Percentiles rank a stretch among this genome's conserved stretches.
Evolutionary conservation across 2,888 invertebrate genomes (phyloP).

Genomic region (Ormyrus pomaceus): DNA sequence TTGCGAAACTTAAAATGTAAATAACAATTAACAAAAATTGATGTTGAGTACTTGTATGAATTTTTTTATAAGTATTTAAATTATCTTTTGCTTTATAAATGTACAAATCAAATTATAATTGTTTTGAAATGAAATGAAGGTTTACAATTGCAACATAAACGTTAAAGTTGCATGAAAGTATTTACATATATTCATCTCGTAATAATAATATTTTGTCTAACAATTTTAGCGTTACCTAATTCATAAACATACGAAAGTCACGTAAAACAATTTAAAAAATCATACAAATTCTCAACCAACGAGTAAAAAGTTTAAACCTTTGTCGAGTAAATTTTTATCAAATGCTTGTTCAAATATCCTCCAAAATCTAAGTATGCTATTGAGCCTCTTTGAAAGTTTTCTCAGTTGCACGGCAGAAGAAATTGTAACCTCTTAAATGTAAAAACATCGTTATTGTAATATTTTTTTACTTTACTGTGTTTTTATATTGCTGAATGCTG

Average conservation of each 20-base stretch:
- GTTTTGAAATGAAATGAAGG: neutral
- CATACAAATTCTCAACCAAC: conserved; percentile 16
- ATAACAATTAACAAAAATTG: neutral
- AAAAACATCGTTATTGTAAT: neutral
- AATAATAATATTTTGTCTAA: neutral
- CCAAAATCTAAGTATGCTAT: conserved; percentile 31
- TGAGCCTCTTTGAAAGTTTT: conserved; percentile 32
- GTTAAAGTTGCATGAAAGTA: neutral
- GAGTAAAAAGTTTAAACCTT: conserved; percentile 8
- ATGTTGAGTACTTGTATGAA: conserved; percentile 7
- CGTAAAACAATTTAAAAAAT: neutral
- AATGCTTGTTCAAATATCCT: conserved; percentile 21
- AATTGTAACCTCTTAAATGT: conserved; percentile 11
- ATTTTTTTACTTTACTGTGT: neutral
- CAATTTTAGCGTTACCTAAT: too few species aligned
- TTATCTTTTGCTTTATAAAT: neutral
- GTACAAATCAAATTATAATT: conserved; percentile 1
- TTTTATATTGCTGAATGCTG: neutral
- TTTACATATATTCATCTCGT: neutral
- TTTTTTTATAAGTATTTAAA: conserved; percentile 10
- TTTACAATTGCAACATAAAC: neutral
- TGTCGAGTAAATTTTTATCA: conserved; percentile 15
- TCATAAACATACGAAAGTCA: too few species aligned
- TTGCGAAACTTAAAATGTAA: neutral
- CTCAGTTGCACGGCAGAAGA: conserved; percentile 38